Evolutionary conservation across 1,140 invertebrate genomes (phyloP).

Genomic region (Zaprionus capensis): DNA sequence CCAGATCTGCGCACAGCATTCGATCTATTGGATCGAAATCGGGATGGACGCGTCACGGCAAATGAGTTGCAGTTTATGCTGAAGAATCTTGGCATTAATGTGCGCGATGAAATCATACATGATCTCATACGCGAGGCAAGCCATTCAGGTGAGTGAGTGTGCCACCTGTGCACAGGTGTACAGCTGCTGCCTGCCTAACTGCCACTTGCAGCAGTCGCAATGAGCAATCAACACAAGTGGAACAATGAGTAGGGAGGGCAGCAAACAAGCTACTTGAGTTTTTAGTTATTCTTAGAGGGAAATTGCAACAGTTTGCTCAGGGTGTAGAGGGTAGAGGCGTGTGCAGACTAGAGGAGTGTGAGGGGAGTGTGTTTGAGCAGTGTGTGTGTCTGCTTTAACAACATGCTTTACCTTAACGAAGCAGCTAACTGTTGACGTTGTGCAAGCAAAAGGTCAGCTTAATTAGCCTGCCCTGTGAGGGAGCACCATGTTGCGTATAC

Average conservation of each 20-base stretch:
- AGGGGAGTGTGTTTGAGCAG: background rate
- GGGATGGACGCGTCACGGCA: constrained; percentile 89
- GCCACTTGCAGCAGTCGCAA: constrained; percentile 6
- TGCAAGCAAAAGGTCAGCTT: constrained; percentile 2
- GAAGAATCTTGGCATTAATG: constrained; percentile 89
- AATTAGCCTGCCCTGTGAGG: constrained; percentile 18
- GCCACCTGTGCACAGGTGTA: background rate
- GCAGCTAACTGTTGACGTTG: background rate
- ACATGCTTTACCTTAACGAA: background rate
- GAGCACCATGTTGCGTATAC: constrained; percentile 15
- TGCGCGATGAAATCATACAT: constrained; percentile 88
- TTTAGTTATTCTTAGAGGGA: constrained; percentile 17
- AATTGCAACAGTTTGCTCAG: constrained; percentile 58
- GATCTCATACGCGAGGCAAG: constrained; percentile 89
- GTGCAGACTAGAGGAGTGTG: background rate
- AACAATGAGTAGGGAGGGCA: constrained; percentile 12
- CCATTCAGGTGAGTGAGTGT: constrained; percentile 86
- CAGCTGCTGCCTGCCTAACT: too few species aligned
- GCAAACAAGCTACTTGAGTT: constrained; percentile 29
- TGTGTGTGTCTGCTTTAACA: background rate
- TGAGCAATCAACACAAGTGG: constrained; percentile 13
- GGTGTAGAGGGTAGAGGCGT: background rate
- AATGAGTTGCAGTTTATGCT: constrained; percentile 91
- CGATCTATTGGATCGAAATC: constrained; percentile 89
- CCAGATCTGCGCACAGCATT: constrained; percentile 90